Base-by-base conservation (phyloP, 2,113 vertebrate species). In the Psophia crepitans region DNA sequence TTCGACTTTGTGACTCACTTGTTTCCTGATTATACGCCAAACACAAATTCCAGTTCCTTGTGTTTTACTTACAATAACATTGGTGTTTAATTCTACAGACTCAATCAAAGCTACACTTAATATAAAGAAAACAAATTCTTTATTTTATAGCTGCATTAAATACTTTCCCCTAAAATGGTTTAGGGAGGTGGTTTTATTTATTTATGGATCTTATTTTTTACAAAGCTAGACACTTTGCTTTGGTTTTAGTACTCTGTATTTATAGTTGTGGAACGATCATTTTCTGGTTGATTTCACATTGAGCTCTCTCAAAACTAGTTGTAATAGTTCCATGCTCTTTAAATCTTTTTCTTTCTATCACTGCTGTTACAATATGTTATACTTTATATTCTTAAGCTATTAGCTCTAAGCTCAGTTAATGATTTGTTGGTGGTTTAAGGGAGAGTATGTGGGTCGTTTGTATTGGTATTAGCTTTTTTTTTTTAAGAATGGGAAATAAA, bases 261-360 rank as follows among this genome's bases (percentile, higher is more conserved):
- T 98, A 97, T 96, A 82, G 97, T 87, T 79, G 94, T 89, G 82
- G 96, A 94, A 97, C 95, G 93, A 97, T 97, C 91, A 93, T 98
- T 98, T 98, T 98, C 98, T 98, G 98, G 95, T 97, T 98, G 98
- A 92, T 96, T 98, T 98, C 98, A 98, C 98, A 97, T 5, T 81
- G 77, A 97, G 97, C 84, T 97, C 95, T 96, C 96, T 98, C 78
- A 96, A 95, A 97, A 98, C 94, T 97, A 97, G 96, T 97, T 96
- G 90, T 97, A 97, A 97, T 98, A 97, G 97, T 98, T 97, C 79
- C 61, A 76, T 84, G 96, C 76, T 93, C 90, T 96, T 98, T 97
- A 98, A 98, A 98, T 98, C 97, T 97, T 90, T 85, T 93, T 85
- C 69, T 96, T 93, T 95, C 97, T 95, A 57, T 93, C 93, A 95